Conservation (phyloP, 2,888 invertebrate species). For the Eueremaeus valkanovi region DNA sequence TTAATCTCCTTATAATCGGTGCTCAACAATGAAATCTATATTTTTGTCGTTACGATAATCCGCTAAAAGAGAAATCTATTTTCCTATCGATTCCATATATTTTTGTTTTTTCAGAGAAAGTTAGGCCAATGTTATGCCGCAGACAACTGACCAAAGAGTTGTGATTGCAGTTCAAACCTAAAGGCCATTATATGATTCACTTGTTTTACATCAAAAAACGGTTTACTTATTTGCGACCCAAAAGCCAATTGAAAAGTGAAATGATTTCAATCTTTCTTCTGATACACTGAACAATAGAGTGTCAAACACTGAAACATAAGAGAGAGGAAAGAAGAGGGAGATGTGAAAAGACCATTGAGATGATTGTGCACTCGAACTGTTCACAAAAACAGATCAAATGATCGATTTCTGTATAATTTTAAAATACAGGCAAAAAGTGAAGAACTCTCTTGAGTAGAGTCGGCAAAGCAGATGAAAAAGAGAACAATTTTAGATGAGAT, state of each 20-base stretch:
- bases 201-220: not conserved
- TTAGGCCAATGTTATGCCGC: not conserved
- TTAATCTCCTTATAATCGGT: not conserved
- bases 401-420: conserved; percentile 18
- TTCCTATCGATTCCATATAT: not conserved
- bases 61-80: not conserved
- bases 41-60: conserved; percentile 10
- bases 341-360: no score
- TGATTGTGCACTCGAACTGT: not conserved
- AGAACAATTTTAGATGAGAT: not conserved
- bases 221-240: not conserved
- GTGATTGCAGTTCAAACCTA: not conserved
- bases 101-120: not conserved
- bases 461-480: not conserved
- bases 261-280: conserved; percentile 14
- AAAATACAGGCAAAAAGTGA: not conserved
- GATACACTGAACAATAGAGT: not conserved
- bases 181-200: conserved; percentile 1
- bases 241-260: conserved; percentile 21
- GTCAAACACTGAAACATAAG: not conserved
- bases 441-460: not conserved
- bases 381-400: conserved; percentile 9
- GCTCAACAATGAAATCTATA: not conserved
- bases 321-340: not conserved
- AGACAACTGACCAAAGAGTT: not conserved